These are phyloP conservation scores for Anseranas semipalmata DNA, from an alignment of 2,113 vertebrate species.

Conservation along the genomic window DNA sequence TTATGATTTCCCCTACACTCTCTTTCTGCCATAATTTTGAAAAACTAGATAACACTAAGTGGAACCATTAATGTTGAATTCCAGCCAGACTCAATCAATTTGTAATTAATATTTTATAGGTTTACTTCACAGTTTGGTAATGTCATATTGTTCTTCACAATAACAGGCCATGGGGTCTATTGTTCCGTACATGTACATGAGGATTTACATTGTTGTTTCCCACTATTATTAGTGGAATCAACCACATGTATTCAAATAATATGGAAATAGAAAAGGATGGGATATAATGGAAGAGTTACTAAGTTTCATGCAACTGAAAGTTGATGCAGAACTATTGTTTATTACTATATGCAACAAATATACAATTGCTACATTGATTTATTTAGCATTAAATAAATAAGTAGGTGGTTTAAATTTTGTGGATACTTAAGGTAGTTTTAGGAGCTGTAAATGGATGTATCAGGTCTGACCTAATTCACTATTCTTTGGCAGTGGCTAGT, in stretches of 20 bases:
- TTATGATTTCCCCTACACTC: neutral
- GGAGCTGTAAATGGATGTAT: neutral
- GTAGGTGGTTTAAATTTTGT: neutral
- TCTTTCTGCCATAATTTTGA: conserved; percentile 46
- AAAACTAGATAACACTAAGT: conserved; percentile 35
- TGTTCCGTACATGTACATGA: neutral
- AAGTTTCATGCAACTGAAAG: neutral
- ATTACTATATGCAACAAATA: neutral
- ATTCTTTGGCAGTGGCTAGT: neutral
- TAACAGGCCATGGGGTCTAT: neutral
- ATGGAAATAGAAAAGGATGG: neutral
- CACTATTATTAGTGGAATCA: neutral
- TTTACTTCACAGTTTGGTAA: conserved; percentile 51
- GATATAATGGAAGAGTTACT: neutral
- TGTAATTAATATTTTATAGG: conserved; percentile 74
- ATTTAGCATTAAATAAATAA: neutral
- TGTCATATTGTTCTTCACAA: neutral
- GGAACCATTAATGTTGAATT: conserved; percentile 70
- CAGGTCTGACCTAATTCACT: neutral
- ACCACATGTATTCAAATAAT: neutral
- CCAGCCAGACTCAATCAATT: conserved; percentile 72
- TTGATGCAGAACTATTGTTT: neutral
- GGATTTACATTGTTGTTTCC: neutral
- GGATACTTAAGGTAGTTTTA: neutral
- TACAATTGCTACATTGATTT: neutral